Percentiles rank a stretch among this genome's conserved stretches.
phyloP scores from a whole-genome alignment of 1,140 invertebrate genomes.

The Drosophila ogumai region DNA sequence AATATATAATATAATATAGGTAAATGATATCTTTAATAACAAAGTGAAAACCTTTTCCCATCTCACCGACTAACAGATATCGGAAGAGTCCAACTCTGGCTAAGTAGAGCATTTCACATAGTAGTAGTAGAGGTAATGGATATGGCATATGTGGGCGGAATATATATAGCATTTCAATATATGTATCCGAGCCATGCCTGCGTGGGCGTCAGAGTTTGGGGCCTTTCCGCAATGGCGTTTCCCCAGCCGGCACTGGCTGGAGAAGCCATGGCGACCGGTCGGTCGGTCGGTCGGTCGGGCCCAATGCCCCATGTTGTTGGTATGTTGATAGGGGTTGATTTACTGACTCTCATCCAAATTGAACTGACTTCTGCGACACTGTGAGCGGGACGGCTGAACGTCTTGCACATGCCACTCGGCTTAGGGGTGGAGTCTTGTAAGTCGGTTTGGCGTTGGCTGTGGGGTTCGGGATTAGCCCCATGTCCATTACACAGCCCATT shows the following conservation, averaged over 20 bases:
- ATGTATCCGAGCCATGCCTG: neutral
- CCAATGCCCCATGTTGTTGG: slow-evolving; percentile 58
- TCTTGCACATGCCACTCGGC: slow-evolving; percentile 55
- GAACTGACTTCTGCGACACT: slow-evolving; percentile 84
- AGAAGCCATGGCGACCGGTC: slow-evolving; percentile 26
- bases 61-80: neutral
- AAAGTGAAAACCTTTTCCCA: no score
- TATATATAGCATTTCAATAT: slow-evolving; percentile 27
- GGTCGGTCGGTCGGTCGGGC: slow-evolving; percentile 18
- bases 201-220: slow-evolving; percentile 20
- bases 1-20: slow-evolving; percentile 5
- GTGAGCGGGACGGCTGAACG: slow-evolving; percentile 55
- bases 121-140: neutral
- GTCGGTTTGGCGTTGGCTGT: slow-evolving; percentile 29
- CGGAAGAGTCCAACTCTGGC: neutral
- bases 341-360: slow-evolving; percentile 84
- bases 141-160: slow-evolving; percentile 11
- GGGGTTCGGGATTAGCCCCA: slow-evolving; percentile 27
- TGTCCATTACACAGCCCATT: slow-evolving; percentile 66
- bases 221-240: slow-evolving; percentile 71
- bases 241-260: slow-evolving; percentile 61
- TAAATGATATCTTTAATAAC: neutral
- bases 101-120: slow-evolving; percentile 1
- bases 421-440: slow-evolving; percentile 79
- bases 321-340: slow-evolving; percentile 85